Conservation (phyloP, 2,888 invertebrate species). For the Rhagonycha fulva region DNA sequence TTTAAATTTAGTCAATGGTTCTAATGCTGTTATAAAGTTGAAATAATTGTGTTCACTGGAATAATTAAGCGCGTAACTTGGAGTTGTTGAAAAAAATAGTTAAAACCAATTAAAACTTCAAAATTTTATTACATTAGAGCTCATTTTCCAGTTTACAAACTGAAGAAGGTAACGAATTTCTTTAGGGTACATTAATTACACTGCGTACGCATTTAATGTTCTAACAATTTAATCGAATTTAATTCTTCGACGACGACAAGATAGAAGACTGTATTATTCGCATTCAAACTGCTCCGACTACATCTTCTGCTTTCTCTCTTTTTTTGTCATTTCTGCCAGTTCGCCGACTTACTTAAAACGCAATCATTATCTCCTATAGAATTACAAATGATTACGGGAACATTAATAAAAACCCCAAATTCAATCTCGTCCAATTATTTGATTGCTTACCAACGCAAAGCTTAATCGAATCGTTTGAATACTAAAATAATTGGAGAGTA, state of each 20-base stretch:
- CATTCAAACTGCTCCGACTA: not conserved
- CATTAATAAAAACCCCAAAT: constrained; percentile 45
- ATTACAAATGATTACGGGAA: constrained; percentile 33
- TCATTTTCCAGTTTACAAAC: constrained; percentile 22
- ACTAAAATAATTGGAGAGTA: constrained; percentile 51
- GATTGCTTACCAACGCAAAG: constrained; percentile 43
- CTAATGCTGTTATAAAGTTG: not conserved
- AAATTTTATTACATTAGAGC: constrained; percentile 17
- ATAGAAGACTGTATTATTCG: constrained; percentile 2
- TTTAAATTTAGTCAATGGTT: too few species aligned
- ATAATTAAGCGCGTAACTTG: not conserved
- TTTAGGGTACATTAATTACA: constrained; percentile 25
- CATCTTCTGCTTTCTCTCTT: not conserved
- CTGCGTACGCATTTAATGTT: constrained; percentile 19
- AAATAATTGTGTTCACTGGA: not conserved
- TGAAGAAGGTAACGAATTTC: constrained; percentile 20
- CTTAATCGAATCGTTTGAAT: constrained; percentile 48
- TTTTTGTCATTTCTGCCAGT: not conserved
- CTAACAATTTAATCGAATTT: constrained; percentile 25
- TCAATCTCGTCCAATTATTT: constrained; percentile 47
- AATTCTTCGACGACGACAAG: constrained; percentile 16
- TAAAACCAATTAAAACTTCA: constrained; percentile 4
- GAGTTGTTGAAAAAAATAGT: not conserved
- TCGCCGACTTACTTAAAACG: constrained; percentile 33
- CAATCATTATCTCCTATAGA: constrained; percentile 34